Base-by-base conservation (phyloP, 1,140 invertebrate genomes). In the Oscheius sp. region DNA sequence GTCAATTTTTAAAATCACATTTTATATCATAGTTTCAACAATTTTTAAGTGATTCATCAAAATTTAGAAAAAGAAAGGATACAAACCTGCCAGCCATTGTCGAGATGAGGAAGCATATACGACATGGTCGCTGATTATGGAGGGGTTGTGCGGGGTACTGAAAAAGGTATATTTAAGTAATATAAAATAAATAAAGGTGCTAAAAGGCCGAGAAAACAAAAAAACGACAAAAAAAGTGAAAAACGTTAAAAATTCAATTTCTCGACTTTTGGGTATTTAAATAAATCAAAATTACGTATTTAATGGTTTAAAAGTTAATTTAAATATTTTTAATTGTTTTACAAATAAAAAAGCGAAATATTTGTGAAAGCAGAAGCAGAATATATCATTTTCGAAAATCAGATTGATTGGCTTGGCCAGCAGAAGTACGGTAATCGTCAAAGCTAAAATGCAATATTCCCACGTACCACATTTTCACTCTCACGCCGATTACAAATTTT, bases 61-160 rank as follows among this genome's bases (percentile, higher is more conserved):
- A 67, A 62, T 61, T 18, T 15, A 29, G 26, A 68, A 63, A 59
- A 55, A 15, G 4, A 2, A 52, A 46, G 29, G 1, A 2, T 0
- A 38, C 2, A 29, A 35, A 97, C 95, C 88, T 99, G 95, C 94
- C 95, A 99, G 2, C 96, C 96, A 88, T 98, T 99, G 86, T 95
- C 92, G 78, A 98, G 90, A 92, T 99, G 95, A 74, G 93, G 92
- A 82, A 99, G 86, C 94, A 98, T 97, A 88, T 97, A 99, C 85
- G 95, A 97, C 95, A 98, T 98, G 68, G 64, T 67, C 72, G 74
- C 55, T 18, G 26, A 18, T 76, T 23, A 20, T 63, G 34, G 34
- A 28, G 7, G 13, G 28, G 15, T 26, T 31, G 28, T 29, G 52
- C 26, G 18, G 52, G 29, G n/a, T n/a, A n/a, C n/a, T n/a, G n/a